Evolutionary conservation across 1,140 invertebrate genomes (phyloP).

Genomic region (Odontomachus brunneus): DNA sequence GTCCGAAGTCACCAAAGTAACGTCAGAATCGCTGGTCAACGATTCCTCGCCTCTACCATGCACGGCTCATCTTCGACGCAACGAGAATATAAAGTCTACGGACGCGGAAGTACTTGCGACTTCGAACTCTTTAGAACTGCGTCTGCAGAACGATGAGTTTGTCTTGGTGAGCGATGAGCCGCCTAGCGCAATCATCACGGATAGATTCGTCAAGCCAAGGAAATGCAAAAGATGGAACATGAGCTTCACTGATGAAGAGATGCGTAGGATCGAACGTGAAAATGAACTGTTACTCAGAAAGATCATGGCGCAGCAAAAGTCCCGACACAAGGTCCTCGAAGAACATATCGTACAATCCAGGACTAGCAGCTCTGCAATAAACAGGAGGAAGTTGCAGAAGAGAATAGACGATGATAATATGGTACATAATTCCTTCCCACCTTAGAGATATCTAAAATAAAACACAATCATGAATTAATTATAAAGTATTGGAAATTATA

Average conservation of each 20-base stretch:
- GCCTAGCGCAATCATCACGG: neutral
- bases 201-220: neutral
- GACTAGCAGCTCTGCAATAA: slow-evolving; percentile 79
- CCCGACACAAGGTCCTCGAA: slow-evolving; percentile 63
- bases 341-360: slow-evolving; percentile 40
- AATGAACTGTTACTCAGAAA: slow-evolving; percentile 84
- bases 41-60: slow-evolving; percentile 29
- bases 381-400: slow-evolving; percentile 78
- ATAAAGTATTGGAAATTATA: neutral
- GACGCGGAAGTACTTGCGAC: neutral
- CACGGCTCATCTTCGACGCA: neutral
- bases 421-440: slow-evolving; percentile 63
- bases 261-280: slow-evolving; percentile 83
- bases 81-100: neutral
- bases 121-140: neutral
- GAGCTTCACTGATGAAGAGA: slow-evolving; percentile 84
- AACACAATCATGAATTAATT: neutral
- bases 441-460: neutral
- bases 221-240: slow-evolving; percentile 79
- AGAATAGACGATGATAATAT: slow-evolving; percentile 81
- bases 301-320: slow-evolving; percentile 81
- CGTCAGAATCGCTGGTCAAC: slow-evolving; percentile 50
- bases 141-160: neutral
- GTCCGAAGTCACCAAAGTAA: slow-evolving; percentile 69
- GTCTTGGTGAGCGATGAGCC: neutral